Percentiles rank a stretch among this genome's conserved stretches.
Evolutionary conservation across 2,113 vertebrate species (phyloP).

Genomic region (Myrmecophaga tridactyla): DNA sequence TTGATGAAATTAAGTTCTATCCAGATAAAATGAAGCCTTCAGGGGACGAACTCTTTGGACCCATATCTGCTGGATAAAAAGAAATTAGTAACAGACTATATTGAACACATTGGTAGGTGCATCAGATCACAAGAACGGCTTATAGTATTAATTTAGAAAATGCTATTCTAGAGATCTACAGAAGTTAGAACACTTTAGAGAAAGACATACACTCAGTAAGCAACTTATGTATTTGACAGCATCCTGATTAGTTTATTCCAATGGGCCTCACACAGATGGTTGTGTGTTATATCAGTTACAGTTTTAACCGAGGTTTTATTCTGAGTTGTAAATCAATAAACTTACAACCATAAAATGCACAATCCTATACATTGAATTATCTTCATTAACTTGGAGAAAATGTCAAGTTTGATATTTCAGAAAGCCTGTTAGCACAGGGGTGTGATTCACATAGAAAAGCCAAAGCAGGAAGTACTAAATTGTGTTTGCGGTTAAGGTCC

Average conservation of each 20-base stretch:
- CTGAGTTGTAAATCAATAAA: conserved; percentile 19
- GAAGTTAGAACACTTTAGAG: background rate
- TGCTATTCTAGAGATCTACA: background rate
- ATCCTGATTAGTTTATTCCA: background rate
- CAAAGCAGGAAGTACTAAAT: background rate
- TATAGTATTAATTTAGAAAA: conserved; percentile 12
- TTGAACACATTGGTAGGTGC: background rate
- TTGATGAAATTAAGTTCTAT: background rate
- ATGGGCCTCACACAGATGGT: background rate
- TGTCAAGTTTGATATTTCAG: conserved; percentile 13
- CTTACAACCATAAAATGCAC: background rate
- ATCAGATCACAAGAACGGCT: background rate
- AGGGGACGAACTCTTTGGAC: background rate
- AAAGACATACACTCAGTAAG: background rate
- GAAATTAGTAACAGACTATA: background rate
- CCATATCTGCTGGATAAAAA: background rate
- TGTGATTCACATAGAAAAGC: background rate
- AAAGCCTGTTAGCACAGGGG: background rate
- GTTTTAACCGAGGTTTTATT: conserved; percentile 46
- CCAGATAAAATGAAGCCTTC: background rate
- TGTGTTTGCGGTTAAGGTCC: background rate
- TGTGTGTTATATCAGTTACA: background rate
- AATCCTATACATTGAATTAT: background rate
- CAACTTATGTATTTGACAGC: background rate
- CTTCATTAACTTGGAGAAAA: conserved; percentile 39